A percentile compares a stretch with the other conserved stretches of the same genome.
Evolutionary conservation across 2,113 vertebrate species (phyloP).

Genomic region (Macrotis lagotis): DNA sequence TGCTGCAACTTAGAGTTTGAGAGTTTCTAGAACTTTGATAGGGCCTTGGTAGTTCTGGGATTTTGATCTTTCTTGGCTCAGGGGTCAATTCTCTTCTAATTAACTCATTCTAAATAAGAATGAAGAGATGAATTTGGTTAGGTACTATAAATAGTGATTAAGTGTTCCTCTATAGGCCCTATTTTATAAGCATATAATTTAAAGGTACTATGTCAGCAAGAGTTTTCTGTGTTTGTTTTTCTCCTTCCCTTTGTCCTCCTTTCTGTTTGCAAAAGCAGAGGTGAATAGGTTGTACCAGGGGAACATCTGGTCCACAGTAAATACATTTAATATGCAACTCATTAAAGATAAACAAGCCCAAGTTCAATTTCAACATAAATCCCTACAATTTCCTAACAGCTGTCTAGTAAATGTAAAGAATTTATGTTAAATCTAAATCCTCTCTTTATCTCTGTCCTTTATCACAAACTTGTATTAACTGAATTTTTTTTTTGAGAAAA

Average conservation of each 20-base stretch:
- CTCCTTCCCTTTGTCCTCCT: neutral
- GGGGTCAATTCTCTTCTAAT: neutral
- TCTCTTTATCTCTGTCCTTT: neutral
- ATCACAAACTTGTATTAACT: neutral
- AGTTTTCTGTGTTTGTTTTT: neutral
- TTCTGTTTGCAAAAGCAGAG: neutral
- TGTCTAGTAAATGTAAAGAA: neutral
- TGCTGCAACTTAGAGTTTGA: neutral
- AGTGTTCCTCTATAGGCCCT: neutral
- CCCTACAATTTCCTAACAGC: neutral
- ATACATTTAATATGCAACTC: neutral
- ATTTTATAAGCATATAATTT: neutral
- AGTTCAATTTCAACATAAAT: accelerated
- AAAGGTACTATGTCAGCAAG: neutral
- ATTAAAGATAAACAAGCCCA: neutral
- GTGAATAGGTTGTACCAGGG: neutral
- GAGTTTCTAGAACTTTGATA: neutral
- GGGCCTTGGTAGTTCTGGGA: neutral
- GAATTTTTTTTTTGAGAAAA: neutral
- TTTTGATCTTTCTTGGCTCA: neutral
- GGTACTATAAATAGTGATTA: neutral
- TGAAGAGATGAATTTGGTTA: neutral
- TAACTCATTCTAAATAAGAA: neutral
- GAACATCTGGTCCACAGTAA: neutral
- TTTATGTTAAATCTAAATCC: neutral